A percentile compares a stretch with the other conserved stretches of the same genome.
Evolutionary conservation across 2,797 vertebrate species (phyloP).

Genomic region (Iguana delicatissima): DNA sequence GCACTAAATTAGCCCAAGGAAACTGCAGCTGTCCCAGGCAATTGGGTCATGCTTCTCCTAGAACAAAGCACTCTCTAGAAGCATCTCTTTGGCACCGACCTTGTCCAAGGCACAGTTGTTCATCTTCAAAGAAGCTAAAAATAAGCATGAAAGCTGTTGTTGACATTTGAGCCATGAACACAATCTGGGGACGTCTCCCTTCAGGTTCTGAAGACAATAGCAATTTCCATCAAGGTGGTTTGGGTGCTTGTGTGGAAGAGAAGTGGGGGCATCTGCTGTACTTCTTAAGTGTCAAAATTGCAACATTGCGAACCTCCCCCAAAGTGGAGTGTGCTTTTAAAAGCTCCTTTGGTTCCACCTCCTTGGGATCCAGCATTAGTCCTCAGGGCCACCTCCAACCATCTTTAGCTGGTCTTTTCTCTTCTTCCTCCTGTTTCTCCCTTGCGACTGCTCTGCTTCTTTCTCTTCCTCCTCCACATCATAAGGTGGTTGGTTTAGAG

Average conservation of each 20-base stretch:
- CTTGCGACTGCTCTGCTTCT: no score
- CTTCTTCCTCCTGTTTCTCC: no score
- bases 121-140: slow-evolving; percentile 1
- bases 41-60: background rate
- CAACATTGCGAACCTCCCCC: no score
- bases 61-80: background rate
- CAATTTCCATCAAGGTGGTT: no score
- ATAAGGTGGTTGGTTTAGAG: no score
- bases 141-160: background rate
- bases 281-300: background rate
- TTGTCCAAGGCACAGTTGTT: background rate
- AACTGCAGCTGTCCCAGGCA: background rate
- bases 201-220: background rate
- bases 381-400: no score
- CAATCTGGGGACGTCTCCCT: background rate
- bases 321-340: no score
- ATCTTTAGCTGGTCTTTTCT: no score
- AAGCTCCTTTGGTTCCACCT: no score
- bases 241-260: no score
- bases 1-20: background rate
- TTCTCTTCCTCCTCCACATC: no score
- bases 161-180: background rate
- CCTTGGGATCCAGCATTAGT: no score
- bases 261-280: background rate
- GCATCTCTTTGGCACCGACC: background rate